These are phyloP conservation scores for Calephelis virginiensis DNA, from an alignment of 1,140 invertebrate species.

Conservation along the genomic window DNA sequence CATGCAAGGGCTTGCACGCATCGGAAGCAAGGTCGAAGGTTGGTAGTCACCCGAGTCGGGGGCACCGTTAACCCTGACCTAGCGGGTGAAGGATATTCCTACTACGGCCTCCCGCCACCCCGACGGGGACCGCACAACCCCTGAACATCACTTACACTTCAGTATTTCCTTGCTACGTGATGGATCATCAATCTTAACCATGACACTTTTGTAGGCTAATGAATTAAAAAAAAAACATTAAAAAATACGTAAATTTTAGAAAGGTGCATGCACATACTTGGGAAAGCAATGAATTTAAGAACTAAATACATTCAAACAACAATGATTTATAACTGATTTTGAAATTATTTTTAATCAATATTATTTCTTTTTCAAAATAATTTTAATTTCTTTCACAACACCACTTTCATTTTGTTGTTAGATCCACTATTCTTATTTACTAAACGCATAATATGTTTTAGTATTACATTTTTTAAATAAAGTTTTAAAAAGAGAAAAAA, in stretches of 20 bases:
- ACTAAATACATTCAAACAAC: no score
- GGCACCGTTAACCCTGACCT: constrained; percentile 75
- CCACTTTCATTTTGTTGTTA: no score
- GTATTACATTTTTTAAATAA: no score
- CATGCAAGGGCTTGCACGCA: constrained; percentile 47
- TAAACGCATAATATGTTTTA: no score
- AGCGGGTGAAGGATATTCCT: constrained; percentile 75
- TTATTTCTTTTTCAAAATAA: no score
- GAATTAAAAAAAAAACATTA: neutral
- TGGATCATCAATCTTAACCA: constrained; percentile 31
- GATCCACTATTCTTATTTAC: no score
- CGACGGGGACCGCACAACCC: constrained; percentile 44
- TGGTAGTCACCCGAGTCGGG: constrained; percentile 57
- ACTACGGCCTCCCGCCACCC: constrained; percentile 64
- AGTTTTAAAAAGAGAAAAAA: no score
- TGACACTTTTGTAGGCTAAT: neutral
- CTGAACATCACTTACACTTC: constrained; percentile 63
- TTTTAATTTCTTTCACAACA: no score
- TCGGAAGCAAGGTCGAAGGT: constrained; percentile 68
- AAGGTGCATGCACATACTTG: no score
- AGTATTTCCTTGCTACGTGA: constrained; percentile 50
- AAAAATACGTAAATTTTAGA: neutral
- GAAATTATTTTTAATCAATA: no score
- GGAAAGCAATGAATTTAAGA: no score
- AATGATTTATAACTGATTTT: no score